Conservation (phyloP, 2,797 vertebrate species). For the Chaetodon trifasciatus region DNA sequence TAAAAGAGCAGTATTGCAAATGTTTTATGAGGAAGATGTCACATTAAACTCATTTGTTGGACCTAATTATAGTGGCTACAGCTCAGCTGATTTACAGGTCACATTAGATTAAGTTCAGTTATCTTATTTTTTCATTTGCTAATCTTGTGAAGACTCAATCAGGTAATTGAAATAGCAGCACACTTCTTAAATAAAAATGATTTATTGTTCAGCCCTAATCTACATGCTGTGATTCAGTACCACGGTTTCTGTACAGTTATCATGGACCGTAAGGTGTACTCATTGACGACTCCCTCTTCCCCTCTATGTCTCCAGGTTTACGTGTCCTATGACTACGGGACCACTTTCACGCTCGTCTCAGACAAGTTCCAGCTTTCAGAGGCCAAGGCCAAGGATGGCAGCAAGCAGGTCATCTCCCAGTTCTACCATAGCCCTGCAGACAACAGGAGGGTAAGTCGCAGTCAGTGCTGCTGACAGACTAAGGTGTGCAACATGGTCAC, state of each 20-base stretch:
- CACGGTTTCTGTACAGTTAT: background rate
- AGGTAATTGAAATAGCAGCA: background rate
- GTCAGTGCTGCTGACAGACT: background rate
- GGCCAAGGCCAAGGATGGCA: constrained; percentile 84
- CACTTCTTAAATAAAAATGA: background rate
- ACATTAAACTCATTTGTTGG: background rate
- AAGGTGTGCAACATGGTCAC: background rate
- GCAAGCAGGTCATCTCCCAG: constrained; percentile 92
- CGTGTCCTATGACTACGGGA: constrained; percentile 94
- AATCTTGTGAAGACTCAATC: background rate
- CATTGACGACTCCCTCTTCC: background rate
- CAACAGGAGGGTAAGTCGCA: constrained; percentile 91
- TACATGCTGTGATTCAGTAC: background rate
- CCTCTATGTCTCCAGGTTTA: constrained; percentile 88
- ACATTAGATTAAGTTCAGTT: too few species aligned
- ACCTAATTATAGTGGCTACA: background rate
- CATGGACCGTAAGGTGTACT: too few species aligned
- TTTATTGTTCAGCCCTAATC: background rate
- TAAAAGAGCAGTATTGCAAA: background rate
- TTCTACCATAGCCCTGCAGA: constrained; percentile 98
- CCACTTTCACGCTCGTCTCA: constrained; percentile 89
- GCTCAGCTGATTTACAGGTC: too few species aligned
- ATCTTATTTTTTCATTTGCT: background rate
- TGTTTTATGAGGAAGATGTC: background rate
- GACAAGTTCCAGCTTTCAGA: constrained; percentile 87